Evolutionary conservation across 1,140 invertebrate genomes (phyloP), one percentile per base, ranked within the genome.

Genomic region (Agraylea sexmaculata): DNA sequence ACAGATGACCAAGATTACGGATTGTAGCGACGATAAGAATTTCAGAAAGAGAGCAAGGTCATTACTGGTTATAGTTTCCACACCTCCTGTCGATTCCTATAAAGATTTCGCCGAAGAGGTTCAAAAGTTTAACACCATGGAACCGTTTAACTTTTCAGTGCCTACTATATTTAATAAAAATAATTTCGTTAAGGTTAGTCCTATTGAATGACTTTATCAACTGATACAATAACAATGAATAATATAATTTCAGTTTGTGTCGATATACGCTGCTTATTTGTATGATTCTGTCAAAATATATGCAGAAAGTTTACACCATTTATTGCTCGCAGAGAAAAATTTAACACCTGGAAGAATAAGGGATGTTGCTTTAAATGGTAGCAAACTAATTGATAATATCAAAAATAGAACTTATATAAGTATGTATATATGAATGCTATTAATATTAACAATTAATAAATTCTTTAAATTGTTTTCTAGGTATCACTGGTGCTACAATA

Each of bases 201-300:
- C 15, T 34, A 39, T 27, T 31, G 19, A 42, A 42, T 28, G 5
- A 31, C n/a, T 13, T n/a, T n/a, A n/a, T n/a, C n/a, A n/a, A n/a
- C n/a, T n/a, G n/a, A n/a, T n/a, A n/a, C n/a, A n/a, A n/a, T n/a
- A n/a, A n/a, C n/a, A n/a, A n/a, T n/a, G n/a, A n/a, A n/a, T n/a
- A 42, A 43, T 21, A 62, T 57, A 54, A 36, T 66, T 72, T 34
- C 64, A 83, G 75, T 85, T 87, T 61, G 79, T 95, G 6, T 83
- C 90, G 7, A 83, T 95, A 36, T 90, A 92, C 58, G 93, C 93
- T 10, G 87, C 91, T 1, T 94, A 97, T 65, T 66, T 98, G 25
- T 97, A 95, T 60, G 94, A 98, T 66, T 89, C 92, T 1, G 83
- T 98, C 1, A 80, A 80, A 53, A 59, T 98, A 1, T 99, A 97